Conservation (phyloP, 2,888 invertebrate genomes). For the Perizoma flavofasciatum region DNA sequence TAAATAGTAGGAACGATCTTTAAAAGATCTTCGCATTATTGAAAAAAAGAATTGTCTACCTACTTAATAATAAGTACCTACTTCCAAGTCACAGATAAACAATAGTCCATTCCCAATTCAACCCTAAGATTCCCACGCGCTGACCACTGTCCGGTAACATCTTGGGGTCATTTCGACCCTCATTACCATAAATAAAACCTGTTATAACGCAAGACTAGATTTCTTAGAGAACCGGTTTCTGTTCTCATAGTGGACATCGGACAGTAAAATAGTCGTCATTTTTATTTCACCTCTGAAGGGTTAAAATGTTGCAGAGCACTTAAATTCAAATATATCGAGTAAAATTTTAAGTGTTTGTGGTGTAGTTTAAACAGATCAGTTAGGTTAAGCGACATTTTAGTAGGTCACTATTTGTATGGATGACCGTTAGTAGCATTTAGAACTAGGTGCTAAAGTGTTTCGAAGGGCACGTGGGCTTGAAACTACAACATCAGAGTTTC, state of each 20-base stretch:
- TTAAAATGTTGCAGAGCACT: constrained; percentile 24
- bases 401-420: no score
- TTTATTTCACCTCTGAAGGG: constrained; percentile 42
- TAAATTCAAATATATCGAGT: background rate
- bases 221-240: constrained; percentile 52
- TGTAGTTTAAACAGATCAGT: no score
- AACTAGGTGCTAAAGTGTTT: no score
- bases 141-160: constrained; percentile 57
- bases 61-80: background rate
- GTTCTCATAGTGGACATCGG: constrained; percentile 57
- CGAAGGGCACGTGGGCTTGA: no score
- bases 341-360: no score
- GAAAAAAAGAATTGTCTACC: no score
- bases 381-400: no score
- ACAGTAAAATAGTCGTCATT: constrained; percentile 40
- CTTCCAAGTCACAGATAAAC: constrained; percentile 8
- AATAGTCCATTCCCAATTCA: constrained; percentile 14
- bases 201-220: constrained; percentile 42
- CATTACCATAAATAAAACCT: constrained; percentile 47
- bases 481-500: no score
- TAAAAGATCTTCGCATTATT: no score
- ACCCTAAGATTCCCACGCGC: constrained; percentile 51
- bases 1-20: no score
- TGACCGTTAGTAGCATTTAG: no score
- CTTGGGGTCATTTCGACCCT: constrained; percentile 47